A percentile compares a stretch with the other conserved stretches of the same genome.
Evolutionary conservation across 1,140 invertebrate species (phyloP).

Genomic region (Papilio glaucus): DNA sequence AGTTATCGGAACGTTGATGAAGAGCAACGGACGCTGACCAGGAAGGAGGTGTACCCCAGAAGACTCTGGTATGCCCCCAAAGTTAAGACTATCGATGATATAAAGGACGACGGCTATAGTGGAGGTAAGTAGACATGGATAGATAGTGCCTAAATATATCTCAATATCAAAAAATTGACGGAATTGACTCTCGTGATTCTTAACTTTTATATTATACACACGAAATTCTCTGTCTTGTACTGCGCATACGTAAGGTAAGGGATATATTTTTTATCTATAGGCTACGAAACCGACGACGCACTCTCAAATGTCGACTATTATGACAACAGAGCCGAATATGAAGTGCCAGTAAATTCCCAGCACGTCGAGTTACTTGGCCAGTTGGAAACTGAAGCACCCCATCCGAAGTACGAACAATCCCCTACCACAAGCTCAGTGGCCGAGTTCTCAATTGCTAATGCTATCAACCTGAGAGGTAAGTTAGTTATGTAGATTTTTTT

Average conservation of each 20-base stretch:
- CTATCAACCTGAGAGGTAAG: slow-evolving; percentile 75
- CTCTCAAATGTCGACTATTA: slow-evolving; percentile 58
- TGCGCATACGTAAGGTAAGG: too few species aligned
- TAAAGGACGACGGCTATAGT: slow-evolving; percentile 54
- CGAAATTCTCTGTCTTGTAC: too few species aligned
- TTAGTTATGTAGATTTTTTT: too few species aligned
- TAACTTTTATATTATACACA: too few species aligned
- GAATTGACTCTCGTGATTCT: too few species aligned
- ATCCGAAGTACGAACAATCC: slow-evolving; percentile 53
- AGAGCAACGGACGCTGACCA: slow-evolving; percentile 62
- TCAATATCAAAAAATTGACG: too few species aligned
- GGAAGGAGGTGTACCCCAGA: slow-evolving; percentile 71
- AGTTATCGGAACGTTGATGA: slow-evolving; percentile 68
- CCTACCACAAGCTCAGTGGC: slow-evolving; percentile 63
- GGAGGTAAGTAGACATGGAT: slow-evolving; percentile 46
- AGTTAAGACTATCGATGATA: slow-evolving; percentile 57
- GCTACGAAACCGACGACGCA: slow-evolving; percentile 59
- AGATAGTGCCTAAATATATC: slow-evolving; percentile 20
- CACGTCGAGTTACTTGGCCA: slow-evolving; percentile 50
- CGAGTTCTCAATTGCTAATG: slow-evolving; percentile 69
- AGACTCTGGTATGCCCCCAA: slow-evolving; percentile 71
- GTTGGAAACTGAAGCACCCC: slow-evolving; percentile 47
- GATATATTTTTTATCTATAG: slow-evolving; percentile 46
- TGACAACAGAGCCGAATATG: slow-evolving; percentile 54
- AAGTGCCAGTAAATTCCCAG: slow-evolving; percentile 53